Evolutionary conservation across 2,888 invertebrate species (phyloP), one percentile per base, ranked within the genome.

Genomic region (Polymixis lichenea): DNA sequence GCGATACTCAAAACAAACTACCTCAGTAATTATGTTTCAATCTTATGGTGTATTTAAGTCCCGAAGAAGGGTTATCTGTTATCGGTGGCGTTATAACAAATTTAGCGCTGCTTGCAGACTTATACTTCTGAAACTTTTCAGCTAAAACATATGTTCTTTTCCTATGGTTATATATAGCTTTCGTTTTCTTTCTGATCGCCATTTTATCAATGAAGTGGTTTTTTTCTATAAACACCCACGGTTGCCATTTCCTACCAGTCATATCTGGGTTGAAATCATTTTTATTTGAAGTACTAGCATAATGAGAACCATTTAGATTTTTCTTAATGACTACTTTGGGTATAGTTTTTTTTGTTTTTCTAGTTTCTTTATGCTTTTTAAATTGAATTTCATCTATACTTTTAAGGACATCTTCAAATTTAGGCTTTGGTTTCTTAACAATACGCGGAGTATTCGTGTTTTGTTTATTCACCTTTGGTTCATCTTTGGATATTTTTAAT

Each of bases 321-420:
- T 96, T 96, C 87, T 97, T 97, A 83, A 97, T 97, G 56, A 97
- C 93, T 88, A 97, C 95, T 90, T 97, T 97, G 77, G 97, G 97
- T 83, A 97, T 92, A 68, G 88, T 76, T 84, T 91, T 94, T 88
- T 95, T 96, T 53, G 82, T 55, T 86, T 94, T 95, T 90, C 94
- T 96, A 72, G 84, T 89, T 89, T 94, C 94, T 91, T 94, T 96
- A 81, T 94, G 94, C 89, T 88, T 94, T 91, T 95, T 94, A 85
- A 94, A 93, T 88, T 96, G 95, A 75, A 95, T 92, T 92, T 96
- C 95, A 85, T 97, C 97, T 83, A 97, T 96, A 89, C 94, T 96
- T 92, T 95, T 96, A 72, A 97, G 93, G 72, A 97, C 97, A 89
- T 97, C 97, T 91, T 97, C 97, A 89, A 97, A 97, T 89, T 95